phyloP scores from a whole-genome alignment of 1,140 invertebrate species.

The Pseudomyrmex gracilis region DNA sequence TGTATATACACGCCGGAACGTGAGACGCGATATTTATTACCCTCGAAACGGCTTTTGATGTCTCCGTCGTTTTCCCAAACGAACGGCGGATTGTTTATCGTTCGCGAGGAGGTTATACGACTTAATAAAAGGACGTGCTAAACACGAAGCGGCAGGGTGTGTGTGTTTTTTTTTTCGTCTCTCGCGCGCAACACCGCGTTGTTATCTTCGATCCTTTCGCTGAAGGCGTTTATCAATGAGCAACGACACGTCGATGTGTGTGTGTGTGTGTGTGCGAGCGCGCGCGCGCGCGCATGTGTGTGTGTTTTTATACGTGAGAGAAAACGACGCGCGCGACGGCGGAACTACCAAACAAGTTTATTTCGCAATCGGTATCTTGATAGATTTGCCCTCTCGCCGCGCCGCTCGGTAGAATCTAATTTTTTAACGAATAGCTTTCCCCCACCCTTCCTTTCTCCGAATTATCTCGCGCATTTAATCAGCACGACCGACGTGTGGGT shows the following conservation, averaged over 20 bases:
- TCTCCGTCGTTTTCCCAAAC: too few species aligned
- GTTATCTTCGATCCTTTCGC: constrained; percentile 12
- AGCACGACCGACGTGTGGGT: too few species aligned
- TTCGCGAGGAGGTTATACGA: neutral
- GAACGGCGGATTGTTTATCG: neutral
- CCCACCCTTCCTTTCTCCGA: neutral
- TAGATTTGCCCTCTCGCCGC: neutral
- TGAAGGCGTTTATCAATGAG: constrained; percentile 32
- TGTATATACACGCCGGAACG: too few species aligned
- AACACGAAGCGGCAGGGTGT: too few species aligned
- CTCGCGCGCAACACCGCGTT: neutral
- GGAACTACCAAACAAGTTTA: constrained; percentile 21
- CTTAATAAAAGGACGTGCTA: neutral
- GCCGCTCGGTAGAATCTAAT: neutral
- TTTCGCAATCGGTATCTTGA: neutral
- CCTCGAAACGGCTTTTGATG: too few species aligned
- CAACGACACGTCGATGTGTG: neutral
- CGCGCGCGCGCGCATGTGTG: too few species aligned
- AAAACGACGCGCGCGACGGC: neutral
- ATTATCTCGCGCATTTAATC: neutral
- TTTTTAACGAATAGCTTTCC: neutral
- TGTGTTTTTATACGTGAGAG: neutral
- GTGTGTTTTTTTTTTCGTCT: too few species aligned
- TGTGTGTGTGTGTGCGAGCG: neutral
- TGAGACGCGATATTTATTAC: too few species aligned